Evolutionary conservation across 2,888 invertebrate species (phyloP).

Genomic region (Sympetrum striolatum): DNA sequence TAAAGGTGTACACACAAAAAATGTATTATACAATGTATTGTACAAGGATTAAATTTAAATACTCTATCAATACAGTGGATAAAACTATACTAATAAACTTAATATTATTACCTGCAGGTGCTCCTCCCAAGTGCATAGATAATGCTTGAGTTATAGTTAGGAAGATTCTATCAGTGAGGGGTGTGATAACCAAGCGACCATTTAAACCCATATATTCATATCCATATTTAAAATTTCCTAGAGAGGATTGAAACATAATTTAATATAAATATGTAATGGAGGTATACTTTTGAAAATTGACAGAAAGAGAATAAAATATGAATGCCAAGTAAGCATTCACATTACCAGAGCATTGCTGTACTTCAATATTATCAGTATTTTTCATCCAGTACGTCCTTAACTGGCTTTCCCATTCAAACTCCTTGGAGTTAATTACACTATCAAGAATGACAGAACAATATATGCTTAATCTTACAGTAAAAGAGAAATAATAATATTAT

Average conservation of each 20-base stretch:
- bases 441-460: slow-evolving; percentile 60
- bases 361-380: slow-evolving; percentile 77
- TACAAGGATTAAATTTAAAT: no score
- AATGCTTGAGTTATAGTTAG: slow-evolving; percentile 92
- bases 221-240: slow-evolving; percentile 86
- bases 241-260: slow-evolving; percentile 45
- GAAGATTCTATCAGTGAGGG: slow-evolving; percentile 90
- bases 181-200: slow-evolving; percentile 89
- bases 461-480: slow-evolving; percentile 58
- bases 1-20: no score
- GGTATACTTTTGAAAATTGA: neutral
- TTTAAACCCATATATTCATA: slow-evolving; percentile 96
- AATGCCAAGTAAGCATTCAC: neutral
- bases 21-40: no score
- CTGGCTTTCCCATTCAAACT: slow-evolving; percentile 95
- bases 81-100: no score
- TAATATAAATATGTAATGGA: neutral
- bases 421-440: slow-evolving; percentile 81
- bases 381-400: slow-evolving; percentile 91
- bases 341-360: slow-evolving; percentile 80
- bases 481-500: neutral
- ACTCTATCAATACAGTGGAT: no score
- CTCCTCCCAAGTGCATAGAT: slow-evolving; percentile 89
- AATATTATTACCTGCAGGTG: slow-evolving; percentile 92
- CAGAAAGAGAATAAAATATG: neutral